phyloP scores from a whole-genome alignment of 2,113 vertebrate species.

The Plotosus lineatus region DNA sequence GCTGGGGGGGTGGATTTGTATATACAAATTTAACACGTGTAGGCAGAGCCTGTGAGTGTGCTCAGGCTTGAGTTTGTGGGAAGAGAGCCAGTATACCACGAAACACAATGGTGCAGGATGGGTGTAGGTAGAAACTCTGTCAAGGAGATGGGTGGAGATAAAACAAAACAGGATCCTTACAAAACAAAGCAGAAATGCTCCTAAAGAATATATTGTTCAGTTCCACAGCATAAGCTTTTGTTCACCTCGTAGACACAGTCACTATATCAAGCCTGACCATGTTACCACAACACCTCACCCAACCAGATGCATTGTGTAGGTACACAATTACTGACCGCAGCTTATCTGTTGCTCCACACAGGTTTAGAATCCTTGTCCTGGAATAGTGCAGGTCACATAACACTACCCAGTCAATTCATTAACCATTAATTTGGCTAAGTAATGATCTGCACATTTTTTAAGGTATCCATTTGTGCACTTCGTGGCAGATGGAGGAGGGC shows the following conservation, averaged over 20 bases:
- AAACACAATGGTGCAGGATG: conserved; percentile 48
- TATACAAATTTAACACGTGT: neutral
- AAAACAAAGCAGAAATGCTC: conserved; percentile 1
- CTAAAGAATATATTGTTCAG: neutral
- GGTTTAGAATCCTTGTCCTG: no score
- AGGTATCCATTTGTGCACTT: neutral
- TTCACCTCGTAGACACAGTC: neutral
- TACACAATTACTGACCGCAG: no score
- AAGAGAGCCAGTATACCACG: conserved; percentile 27
- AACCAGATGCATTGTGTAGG: neutral
- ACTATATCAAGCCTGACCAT: neutral
- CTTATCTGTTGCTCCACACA: neutral
- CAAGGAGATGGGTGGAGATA: conserved; percentile 21
- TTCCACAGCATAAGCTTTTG: neutral
- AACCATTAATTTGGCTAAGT: neutral
- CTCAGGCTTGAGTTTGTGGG: conserved; percentile 14
- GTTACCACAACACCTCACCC: neutral
- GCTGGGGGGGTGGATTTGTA: neutral
- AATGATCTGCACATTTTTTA: neutral
- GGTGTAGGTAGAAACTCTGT: conserved; percentile 35
- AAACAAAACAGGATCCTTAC: conserved; percentile 48
- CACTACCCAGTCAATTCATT: neutral
- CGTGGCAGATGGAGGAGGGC: no score
- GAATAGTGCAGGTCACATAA: neutral
- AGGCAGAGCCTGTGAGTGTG: neutral